Conservation (phyloP, 2,888 invertebrate genomes). For the Heliconius aoede region DNA sequence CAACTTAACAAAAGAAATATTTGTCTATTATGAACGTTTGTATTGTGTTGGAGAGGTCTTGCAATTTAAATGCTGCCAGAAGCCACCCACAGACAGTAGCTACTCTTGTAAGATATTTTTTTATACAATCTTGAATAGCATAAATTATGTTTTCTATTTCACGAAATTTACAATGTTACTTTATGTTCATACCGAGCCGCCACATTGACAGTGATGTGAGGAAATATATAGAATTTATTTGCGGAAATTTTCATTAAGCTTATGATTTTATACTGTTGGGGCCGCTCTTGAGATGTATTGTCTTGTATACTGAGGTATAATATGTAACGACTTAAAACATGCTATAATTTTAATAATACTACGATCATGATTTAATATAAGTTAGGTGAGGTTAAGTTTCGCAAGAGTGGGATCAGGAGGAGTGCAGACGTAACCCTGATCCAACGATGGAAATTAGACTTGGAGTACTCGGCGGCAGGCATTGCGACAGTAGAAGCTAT, state of each 20-base stretch:
- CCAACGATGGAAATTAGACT: too few species aligned
- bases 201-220: not conserved
- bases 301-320: too few species aligned
- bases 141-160: not conserved
- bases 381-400: too few species aligned
- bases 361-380: too few species aligned
- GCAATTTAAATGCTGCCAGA: slow-evolving; percentile 20
- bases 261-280: too few species aligned
- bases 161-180: not conserved
- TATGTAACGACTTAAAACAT: too few species aligned
- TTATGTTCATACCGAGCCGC: not conserved
- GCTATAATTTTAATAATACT: too few species aligned
- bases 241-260: not conserved
- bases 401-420: too few species aligned
- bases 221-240: not conserved
- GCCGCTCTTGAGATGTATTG: not conserved
- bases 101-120: not conserved
- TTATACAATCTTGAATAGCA: slow-evolving; percentile 7
- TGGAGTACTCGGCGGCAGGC: too few species aligned
- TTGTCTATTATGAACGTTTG: slow-evolving; percentile 2
- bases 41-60: not conserved
- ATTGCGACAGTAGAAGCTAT: too few species aligned
- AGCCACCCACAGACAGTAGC: not conserved
- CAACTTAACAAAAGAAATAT: not conserved
- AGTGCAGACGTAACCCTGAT: too few species aligned